Evolutionary conservation across 2,888 invertebrate genomes (phyloP).

Genomic region (Entomobrya proxima): DNA sequence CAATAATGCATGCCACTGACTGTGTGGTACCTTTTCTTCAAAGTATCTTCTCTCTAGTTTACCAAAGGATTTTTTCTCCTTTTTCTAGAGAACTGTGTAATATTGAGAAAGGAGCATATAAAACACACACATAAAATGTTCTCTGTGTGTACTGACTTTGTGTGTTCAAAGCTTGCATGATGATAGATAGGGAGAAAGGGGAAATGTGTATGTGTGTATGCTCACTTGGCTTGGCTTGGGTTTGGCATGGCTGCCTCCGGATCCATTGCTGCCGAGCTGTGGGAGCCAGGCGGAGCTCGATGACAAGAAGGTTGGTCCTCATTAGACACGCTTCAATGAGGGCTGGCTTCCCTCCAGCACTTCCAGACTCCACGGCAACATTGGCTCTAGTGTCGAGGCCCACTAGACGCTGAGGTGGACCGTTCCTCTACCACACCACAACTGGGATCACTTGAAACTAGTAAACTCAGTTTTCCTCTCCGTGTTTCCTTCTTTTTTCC

Average conservation of each 20-base stretch:
- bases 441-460: slow-evolving; percentile 46
- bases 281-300: slow-evolving; percentile 75
- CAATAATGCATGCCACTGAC: slow-evolving; percentile 1
- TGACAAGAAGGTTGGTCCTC: slow-evolving; percentile 75
- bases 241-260: slow-evolving; percentile 72
- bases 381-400: slow-evolving; percentile 68
- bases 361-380: slow-evolving; percentile 70
- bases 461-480: slow-evolving; percentile 47
- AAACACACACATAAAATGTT: not conserved
- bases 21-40: slow-evolving; percentile 47
- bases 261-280: slow-evolving; percentile 71
- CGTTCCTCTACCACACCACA: slow-evolving; percentile 67
- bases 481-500: slow-evolving; percentile 23
- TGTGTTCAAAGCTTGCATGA: slow-evolving; percentile 1
- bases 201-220: slow-evolving; percentile 57
- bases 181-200: slow-evolving; percentile 20
- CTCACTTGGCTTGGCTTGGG: slow-evolving; percentile 68
- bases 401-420: slow-evolving; percentile 67
- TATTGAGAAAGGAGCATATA: not conserved
- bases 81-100: not conserved
- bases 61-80: not conserved
- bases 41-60: slow-evolving; percentile 7
- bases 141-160: not conserved
- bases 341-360: slow-evolving; percentile 72
- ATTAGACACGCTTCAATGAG: slow-evolving; percentile 75